These are phyloP conservation scores for Apis laboriosa DNA, from an alignment of 1,140 invertebrate genomes.

Conservation along the genomic window DNA sequence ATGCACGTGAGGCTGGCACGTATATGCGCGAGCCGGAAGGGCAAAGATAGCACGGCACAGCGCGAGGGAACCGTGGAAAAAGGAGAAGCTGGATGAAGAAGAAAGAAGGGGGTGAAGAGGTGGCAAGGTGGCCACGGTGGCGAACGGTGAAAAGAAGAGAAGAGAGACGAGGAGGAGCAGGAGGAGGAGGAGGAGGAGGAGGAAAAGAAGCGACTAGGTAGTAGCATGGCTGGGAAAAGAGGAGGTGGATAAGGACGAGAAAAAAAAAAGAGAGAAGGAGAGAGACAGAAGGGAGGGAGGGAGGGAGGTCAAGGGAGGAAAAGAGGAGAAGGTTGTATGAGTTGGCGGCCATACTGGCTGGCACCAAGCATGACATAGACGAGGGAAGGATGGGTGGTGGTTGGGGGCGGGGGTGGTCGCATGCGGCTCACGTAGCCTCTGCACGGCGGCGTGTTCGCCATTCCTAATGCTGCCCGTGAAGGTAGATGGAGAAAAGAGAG, in stretches of 20 bases:
- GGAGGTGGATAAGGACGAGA: slow-evolving; percentile 59
- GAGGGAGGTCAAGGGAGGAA: slow-evolving; percentile 76
- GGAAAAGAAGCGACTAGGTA: slow-evolving; percentile 17
- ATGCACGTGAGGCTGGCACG: slow-evolving; percentile 53
- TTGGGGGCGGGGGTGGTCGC: slow-evolving; percentile 78
- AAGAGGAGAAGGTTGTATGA: slow-evolving; percentile 74
- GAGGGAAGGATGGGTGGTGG: slow-evolving; percentile 70
- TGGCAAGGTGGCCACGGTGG: slow-evolving; percentile 18
- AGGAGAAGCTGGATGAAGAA: slow-evolving; percentile 31
- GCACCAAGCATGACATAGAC: slow-evolving; percentile 74
- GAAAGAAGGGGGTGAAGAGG: slow-evolving; percentile 6
- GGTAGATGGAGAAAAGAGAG: slow-evolving; percentile 71
- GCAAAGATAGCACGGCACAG: slow-evolving; percentile 57
- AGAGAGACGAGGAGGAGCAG: not conserved
- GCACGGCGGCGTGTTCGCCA: slow-evolving; percentile 84
- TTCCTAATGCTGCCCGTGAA: slow-evolving; percentile 82
- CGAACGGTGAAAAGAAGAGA: slow-evolving; percentile 17
- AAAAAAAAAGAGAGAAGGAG: slow-evolving; percentile 70
- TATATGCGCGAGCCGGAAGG: slow-evolving; percentile 67
- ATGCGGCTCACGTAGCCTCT: slow-evolving; percentile 84
- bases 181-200: not conserved
- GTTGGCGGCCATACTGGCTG: slow-evolving; percentile 78
- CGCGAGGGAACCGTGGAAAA: slow-evolving; percentile 44
- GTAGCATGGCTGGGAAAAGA: slow-evolving; percentile 21
- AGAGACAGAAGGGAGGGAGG: slow-evolving; percentile 66